Percentiles rank a stretch among this genome's conserved stretches.
These are phyloP conservation scores for Rugalucina vietnamica DNA, from an alignment of 2,888 invertebrate species.

Conservation along the genomic window DNA sequence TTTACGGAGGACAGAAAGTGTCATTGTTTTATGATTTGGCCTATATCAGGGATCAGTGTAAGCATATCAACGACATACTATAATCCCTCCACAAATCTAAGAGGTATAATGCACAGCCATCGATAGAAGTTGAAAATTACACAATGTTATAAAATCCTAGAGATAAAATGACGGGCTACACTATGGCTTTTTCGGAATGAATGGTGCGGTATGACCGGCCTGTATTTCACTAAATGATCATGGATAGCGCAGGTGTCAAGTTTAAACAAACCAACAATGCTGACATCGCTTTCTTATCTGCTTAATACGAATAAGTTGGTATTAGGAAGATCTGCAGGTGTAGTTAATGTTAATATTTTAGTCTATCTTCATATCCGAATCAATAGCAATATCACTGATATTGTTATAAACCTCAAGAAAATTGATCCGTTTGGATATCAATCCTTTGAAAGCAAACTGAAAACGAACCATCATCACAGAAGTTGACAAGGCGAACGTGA, in stretches of 20 bases:
- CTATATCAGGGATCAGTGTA: slow-evolving; percentile 51
- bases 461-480: neutral
- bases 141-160: slow-evolving; percentile 41
- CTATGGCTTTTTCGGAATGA: neutral
- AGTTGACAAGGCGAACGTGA: slow-evolving; percentile 29
- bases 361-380: slow-evolving; percentile 58
- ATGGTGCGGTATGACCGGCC: neutral
- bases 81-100: slow-evolving; percentile 56
- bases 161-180: neutral
- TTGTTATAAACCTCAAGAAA: slow-evolving; percentile 12
- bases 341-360: slow-evolving; percentile 45
- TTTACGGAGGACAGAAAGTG: no score
- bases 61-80: slow-evolving; percentile 55
- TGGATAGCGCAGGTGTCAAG: slow-evolving; percentile 64
- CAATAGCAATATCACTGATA: slow-evolving; percentile 42
- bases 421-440: neutral
- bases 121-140: slow-evolving; percentile 33
- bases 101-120: slow-evolving; percentile 47
- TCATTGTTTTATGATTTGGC: no score
- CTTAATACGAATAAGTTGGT: slow-evolving; percentile 61
- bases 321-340: slow-evolving; percentile 9
- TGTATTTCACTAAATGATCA: neutral
- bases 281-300: slow-evolving; percentile 64
- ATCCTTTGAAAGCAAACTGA: neutral
- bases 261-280: slow-evolving; percentile 66